Conservation (phyloP, 2,888 invertebrate genomes). For the Tachystola acroxantha region DNA sequence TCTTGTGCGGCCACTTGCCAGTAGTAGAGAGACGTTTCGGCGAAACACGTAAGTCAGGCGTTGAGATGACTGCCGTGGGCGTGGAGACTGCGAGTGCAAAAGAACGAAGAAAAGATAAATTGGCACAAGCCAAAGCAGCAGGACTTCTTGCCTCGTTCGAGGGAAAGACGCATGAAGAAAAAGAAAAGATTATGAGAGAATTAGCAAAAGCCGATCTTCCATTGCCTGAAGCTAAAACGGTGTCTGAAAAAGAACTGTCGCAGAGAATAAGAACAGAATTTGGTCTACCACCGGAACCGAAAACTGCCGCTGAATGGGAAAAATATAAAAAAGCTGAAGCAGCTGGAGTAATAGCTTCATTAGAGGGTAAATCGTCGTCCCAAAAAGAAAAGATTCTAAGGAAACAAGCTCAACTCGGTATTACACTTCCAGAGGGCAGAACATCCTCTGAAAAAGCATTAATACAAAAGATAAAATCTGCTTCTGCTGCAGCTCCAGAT, state of each 20-base stretch:
- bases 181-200: slow-evolving; percentile 28
- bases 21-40: slow-evolving; percentile 3
- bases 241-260: slow-evolving; percentile 26
- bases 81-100: not conserved
- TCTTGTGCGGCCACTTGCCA: slow-evolving; percentile 8
- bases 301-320: slow-evolving; percentile 19
- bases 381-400: slow-evolving; percentile 26
- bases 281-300: slow-evolving; percentile 29
- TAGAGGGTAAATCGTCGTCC: slow-evolving; percentile 25
- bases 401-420: slow-evolving; percentile 19
- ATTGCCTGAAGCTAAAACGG: slow-evolving; percentile 26
- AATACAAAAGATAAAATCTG: slow-evolving; percentile 7
- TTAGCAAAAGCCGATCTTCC: slow-evolving; percentile 23
- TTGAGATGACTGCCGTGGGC: not conserved
- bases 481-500: slow-evolving; percentile 9
- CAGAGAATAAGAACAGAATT: slow-evolving; percentile 27
- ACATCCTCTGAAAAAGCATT: slow-evolving; percentile 25
- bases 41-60: not conserved
- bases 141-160: slow-evolving; percentile 26
- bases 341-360: slow-evolving; percentile 22
- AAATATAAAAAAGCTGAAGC: slow-evolving; percentile 23
- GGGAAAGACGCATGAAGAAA: slow-evolving; percentile 25
- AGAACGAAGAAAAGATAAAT: slow-evolving; percentile 15
- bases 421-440: slow-evolving; percentile 28
- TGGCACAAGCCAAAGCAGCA: slow-evolving; percentile 25